Percentiles rank a stretch among this genome's conserved stretches.
phyloP scores from a whole-genome alignment of 2,888 invertebrate species.

The Willowsia nigromaculata region DNA sequence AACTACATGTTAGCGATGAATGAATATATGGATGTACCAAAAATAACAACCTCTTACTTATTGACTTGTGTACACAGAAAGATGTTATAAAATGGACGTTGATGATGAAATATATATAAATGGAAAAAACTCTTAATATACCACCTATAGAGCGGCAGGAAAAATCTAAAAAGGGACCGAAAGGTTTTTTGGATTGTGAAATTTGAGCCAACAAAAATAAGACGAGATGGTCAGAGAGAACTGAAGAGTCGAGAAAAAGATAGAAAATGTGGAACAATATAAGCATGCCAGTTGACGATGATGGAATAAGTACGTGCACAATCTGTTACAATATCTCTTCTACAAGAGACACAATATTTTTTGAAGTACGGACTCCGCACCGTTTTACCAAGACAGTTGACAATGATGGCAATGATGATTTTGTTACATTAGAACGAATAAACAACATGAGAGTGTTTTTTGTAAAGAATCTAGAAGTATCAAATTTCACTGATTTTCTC shows the following conservation, averaged over 20 bases:
- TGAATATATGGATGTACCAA: not conserved
- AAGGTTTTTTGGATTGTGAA: not conserved
- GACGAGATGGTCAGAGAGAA: conserved; percentile 12
- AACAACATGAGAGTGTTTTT: conserved; percentile 12
- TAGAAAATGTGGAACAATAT: not conserved
- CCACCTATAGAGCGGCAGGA: not conserved
- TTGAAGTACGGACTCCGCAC: not conserved
- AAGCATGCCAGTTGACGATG: not conserved
- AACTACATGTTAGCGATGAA: not conserved
- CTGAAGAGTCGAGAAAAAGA: not conserved
- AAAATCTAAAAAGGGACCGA: conserved; percentile 5
- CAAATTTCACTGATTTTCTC: conserved; percentile 41
- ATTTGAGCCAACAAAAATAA: conserved; percentile 32
- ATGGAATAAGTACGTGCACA: conserved; percentile 38
- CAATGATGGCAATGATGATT: not conserved
- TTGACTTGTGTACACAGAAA: not conserved
- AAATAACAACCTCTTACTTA: too few relatives aligned
- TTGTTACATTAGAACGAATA: conserved; percentile 14
- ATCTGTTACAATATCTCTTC: conserved; percentile 38
- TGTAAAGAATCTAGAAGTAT: conserved; percentile 23
- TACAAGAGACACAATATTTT: not conserved
- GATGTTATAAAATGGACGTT: not conserved
- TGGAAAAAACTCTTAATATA: not conserved
- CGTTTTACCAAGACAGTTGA: conserved; percentile 4
- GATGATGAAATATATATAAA: conserved; percentile 9